Evolutionary conservation across 2,888 invertebrate genomes (phyloP).

Genomic region (Metacarcinus magister): DNA sequence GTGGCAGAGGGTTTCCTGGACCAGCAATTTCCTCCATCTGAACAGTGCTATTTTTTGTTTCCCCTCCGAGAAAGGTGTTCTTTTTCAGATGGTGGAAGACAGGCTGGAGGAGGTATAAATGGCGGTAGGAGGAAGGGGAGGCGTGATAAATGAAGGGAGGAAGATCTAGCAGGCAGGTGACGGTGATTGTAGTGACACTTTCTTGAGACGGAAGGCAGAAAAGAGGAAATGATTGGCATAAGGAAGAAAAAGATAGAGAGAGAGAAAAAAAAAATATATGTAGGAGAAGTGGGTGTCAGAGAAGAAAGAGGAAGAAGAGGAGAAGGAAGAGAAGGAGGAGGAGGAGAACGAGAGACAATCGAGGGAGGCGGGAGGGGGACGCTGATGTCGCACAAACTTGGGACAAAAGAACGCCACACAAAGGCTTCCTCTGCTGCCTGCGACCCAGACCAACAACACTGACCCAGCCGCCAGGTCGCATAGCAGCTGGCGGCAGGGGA

Average conservation of each 20-base stretch:
- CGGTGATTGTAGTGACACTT: neutral
- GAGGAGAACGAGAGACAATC: neutral
- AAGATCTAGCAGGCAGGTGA: neutral
- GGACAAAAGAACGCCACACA: neutral
- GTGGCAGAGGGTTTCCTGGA: neutral
- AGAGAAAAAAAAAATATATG: too few species aligned
- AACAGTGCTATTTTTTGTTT: neutral
- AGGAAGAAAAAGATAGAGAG: neutral
- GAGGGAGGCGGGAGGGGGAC: neutral
- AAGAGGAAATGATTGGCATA: neutral
- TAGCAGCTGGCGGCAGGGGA: neutral
- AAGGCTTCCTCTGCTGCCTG: neutral
- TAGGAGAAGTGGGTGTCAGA: too few species aligned
- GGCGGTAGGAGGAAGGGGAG: neutral
- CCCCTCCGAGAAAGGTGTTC: neutral
- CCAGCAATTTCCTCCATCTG: neutral
- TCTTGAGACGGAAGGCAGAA: neutral
- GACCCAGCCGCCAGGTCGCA: neutral
- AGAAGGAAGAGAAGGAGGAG: slow-evolving; percentile 31
- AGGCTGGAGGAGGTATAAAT: neutral
- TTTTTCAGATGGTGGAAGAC: neutral
- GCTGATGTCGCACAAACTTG: neutral
- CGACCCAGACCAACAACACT: neutral
- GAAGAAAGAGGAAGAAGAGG: neutral
- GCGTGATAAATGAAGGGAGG: neutral